Evolutionary conservation across 2,113 vertebrate genomes (phyloP).

Genomic region (Eublepharis macularius): DNA sequence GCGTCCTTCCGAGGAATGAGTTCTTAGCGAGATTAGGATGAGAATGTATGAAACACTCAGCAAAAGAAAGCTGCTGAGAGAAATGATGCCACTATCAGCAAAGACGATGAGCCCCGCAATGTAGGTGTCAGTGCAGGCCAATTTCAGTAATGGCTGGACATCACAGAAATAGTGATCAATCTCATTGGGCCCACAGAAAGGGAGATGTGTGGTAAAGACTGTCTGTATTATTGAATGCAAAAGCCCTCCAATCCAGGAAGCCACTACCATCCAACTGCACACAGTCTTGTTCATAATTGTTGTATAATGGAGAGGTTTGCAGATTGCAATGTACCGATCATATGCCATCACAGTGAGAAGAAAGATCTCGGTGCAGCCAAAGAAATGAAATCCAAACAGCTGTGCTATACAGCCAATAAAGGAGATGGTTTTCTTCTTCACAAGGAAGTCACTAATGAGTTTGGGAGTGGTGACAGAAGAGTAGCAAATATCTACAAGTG

Average conservation of each 20-base stretch:
- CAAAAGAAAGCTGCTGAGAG: conserved; percentile 53
- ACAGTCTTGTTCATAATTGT: not conserved
- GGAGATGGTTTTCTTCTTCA: not conserved
- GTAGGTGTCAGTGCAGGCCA: conserved; percentile 36
- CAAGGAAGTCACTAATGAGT: not conserved
- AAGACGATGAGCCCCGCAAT: not conserved
- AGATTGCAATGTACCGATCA: not conserved
- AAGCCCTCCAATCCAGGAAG: not conserved
- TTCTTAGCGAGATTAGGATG: conserved; percentile 55
- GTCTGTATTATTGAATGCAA: not conserved
- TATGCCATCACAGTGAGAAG: not conserved
- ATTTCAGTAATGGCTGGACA: conserved; percentile 45
- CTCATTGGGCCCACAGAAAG: not conserved
- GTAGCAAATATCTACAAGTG: not conserved
- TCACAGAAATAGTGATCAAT: conserved; percentile 66
- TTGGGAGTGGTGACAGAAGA: not conserved
- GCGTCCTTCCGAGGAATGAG: not conserved
- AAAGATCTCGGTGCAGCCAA: not conserved
- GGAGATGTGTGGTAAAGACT: not conserved
- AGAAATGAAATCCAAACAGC: not conserved
- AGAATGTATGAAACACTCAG: conserved; percentile 44
- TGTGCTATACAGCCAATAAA: not conserved
- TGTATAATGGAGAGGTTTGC: not conserved
- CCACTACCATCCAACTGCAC: not conserved
- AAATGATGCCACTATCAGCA: conserved; percentile 49